These are phyloP conservation scores for Oppia nitens DNA, from an alignment of 1,140 invertebrate species.

Conservation along the genomic window DNA sequence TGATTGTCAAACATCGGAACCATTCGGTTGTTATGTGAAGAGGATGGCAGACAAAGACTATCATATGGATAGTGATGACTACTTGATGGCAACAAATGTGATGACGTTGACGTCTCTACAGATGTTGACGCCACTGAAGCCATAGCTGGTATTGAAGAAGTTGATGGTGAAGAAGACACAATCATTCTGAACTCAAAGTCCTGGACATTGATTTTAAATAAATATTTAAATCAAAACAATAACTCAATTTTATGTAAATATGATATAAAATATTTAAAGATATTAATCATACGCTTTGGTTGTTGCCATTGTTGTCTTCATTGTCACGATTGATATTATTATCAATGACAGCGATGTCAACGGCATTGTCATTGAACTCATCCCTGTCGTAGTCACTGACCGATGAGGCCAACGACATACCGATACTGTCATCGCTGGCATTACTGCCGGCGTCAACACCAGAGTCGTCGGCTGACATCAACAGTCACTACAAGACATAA, in stretches of 20 bases:
- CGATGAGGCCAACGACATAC: constrained; percentile 17
- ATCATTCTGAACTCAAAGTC: background rate
- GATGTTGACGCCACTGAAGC: background rate
- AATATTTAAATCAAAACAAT: background rate
- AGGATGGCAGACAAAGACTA: background rate
- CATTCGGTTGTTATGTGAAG: background rate
- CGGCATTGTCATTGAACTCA: constrained; percentile 4
- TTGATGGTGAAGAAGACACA: background rate
- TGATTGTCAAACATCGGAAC: background rate
- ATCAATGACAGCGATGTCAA: background rate
- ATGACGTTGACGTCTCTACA: too few relatives aligned
- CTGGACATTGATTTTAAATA: background rate
- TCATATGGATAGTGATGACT: background rate
- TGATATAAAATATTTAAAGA: background rate
- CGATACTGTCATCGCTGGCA: constrained; percentile 17
- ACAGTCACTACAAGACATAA: too few relatives aligned
- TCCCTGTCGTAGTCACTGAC: constrained; percentile 6
- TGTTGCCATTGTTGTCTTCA: background rate
- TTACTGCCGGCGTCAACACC: constrained; percentile 20
- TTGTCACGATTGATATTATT: background rate
- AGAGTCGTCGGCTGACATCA: constrained; percentile 19
- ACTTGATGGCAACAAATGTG: background rate
- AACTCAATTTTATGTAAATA: background rate
- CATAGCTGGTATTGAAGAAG: background rate
- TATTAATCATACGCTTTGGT: background rate